These are phyloP conservation scores for Ginglymostoma cirratum DNA, from an alignment of 2,113 vertebrate species.

Conservation along the genomic window DNA sequence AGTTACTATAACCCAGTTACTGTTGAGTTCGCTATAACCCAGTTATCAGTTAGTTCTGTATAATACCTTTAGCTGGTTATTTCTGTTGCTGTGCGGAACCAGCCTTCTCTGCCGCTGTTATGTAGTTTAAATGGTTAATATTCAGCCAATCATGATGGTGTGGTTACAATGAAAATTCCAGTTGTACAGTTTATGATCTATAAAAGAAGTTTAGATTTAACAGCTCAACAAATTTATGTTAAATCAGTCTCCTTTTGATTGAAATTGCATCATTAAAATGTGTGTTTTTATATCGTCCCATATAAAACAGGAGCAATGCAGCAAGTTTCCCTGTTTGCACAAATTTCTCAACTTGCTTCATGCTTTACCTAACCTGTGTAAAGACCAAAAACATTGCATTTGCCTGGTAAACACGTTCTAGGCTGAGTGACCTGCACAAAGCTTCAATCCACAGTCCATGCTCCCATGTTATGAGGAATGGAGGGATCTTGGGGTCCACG, in stretches of 20 bases:
- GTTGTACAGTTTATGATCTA: neutral
- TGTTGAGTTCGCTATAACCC: neutral
- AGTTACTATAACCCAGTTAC: neutral
- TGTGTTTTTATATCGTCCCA: neutral
- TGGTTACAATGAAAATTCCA: slow-evolving; percentile 7
- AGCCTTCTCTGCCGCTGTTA: neutral
- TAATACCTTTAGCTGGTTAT: neutral
- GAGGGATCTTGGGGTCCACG: too few relatives aligned
- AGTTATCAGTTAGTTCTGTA: neutral
- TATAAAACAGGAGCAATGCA: neutral
- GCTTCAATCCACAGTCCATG: neutral
- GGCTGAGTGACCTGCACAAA: neutral
- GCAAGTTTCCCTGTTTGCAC: neutral
- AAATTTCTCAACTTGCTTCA: neutral
- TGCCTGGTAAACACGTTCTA: neutral
- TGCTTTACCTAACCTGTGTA: neutral
- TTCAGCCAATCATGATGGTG: neutral
- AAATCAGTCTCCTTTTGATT: neutral
- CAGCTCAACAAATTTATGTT: slow-evolving; percentile 9
- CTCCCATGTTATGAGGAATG: too few relatives aligned
- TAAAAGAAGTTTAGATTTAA: slow-evolving; percentile 4
- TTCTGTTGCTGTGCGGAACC: neutral
- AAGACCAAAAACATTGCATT: neutral
- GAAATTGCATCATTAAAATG: neutral
- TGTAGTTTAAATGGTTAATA: neutral